Percentiles rank a stretch among this genome's conserved stretches.
Conservation (phyloP, 2,113 vertebrate genomes). For the Microtus montanus region DNA sequence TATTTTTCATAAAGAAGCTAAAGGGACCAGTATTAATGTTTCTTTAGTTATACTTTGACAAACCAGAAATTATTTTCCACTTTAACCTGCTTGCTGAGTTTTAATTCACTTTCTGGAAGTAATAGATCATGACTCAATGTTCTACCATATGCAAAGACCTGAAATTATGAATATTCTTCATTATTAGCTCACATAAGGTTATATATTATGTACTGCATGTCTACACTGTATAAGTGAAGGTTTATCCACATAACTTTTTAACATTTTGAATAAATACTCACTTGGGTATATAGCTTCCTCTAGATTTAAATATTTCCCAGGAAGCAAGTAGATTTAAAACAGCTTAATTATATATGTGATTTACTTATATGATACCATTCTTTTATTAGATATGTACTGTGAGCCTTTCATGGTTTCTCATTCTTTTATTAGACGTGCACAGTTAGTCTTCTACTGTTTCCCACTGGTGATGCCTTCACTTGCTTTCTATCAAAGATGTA, state of each 20-base stretch:
- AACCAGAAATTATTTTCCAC: background rate
- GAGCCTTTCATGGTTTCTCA: background rate
- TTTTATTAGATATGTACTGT: background rate
- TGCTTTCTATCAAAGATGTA: background rate
- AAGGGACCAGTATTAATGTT: background rate
- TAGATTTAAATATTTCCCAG: constrained; percentile 37
- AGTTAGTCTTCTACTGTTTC: background rate
- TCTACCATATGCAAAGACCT: background rate
- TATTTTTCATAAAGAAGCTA: background rate
- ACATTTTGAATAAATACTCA: background rate
- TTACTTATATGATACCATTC: background rate
- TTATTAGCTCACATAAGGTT: background rate
- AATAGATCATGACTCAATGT: background rate
- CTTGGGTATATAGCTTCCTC: background rate
- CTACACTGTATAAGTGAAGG: background rate
- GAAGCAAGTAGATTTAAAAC: background rate
- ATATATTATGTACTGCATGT: background rate
- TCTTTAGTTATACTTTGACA: constrained; percentile 18
- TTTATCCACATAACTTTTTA: background rate
- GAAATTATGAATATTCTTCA: background rate
- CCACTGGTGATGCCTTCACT: background rate
- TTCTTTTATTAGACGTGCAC: background rate
- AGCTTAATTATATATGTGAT: background rate
- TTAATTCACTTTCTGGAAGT: background rate
- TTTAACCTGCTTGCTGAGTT: background rate